Percentiles rank a stretch among this genome's conserved stretches.
These are phyloP conservation scores for Eulemur albifrons DNA, from an alignment of 2,797 vertebrate species.

Conservation along the genomic window DNA sequence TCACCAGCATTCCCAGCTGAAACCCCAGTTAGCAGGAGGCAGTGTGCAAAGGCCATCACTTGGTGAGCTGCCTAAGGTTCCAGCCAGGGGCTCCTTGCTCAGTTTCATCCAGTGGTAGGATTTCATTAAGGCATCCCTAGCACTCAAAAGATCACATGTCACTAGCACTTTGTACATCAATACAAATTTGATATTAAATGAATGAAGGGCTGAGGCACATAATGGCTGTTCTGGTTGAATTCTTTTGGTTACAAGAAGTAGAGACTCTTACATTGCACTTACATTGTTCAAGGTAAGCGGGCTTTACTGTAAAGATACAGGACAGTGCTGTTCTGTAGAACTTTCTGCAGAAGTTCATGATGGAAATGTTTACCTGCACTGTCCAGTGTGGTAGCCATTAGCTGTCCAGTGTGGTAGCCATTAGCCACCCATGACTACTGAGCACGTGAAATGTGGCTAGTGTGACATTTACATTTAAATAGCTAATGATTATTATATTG, in stretches of 20 bases:
- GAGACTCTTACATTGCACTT: not conserved
- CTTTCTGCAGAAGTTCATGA: not conserved
- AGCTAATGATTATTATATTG: not conserved
- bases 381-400: not conserved
- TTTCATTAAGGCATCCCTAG: not conserved
- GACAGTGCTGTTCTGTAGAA: not conserved
- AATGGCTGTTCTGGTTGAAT: not conserved
- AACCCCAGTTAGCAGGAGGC: too few species aligned
- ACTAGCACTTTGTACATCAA: not conserved
- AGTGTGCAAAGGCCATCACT: not conserved
- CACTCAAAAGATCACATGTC: not conserved
- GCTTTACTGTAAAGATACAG: not conserved
- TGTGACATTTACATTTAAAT: not conserved
- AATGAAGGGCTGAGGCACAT: not conserved
- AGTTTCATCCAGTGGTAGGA: not conserved
- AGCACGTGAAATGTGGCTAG: not conserved
- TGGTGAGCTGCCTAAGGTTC: not conserved
- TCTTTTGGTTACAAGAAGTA: not conserved
- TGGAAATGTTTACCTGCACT: not conserved
- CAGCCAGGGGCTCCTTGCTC: too few species aligned
- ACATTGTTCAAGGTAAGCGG: not conserved
- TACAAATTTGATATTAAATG: not conserved
- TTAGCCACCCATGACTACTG: not conserved
- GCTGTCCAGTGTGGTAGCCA: not conserved
- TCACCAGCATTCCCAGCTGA: not conserved